Evolutionary conservation across 2,888 invertebrate species (phyloP), one percentile per base, ranked within the genome.

Genomic region (Metallyticus violacea): DNA sequence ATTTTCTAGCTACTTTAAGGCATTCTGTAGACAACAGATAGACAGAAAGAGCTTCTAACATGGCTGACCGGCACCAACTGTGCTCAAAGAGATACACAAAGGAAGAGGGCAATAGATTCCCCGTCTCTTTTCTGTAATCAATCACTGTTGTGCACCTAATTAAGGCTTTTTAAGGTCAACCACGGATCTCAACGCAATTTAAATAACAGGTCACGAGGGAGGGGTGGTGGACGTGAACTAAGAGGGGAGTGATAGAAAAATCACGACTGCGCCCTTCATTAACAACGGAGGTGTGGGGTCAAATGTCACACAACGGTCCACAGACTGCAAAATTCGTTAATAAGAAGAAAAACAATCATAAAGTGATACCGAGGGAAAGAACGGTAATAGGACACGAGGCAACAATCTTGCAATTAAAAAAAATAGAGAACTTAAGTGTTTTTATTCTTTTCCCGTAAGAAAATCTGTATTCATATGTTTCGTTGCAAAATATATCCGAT

Each of bases 151-250:
- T 86, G 30, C 76, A 29, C 83, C 83, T 86, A 86, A 86, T 86
- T 86, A 86, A 86, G 82, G 86, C 81, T 82, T 82, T 86, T 86
- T 81, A 82, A 80, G 86, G 86, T 86, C 86, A 86, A 86, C 81
- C 86, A 86, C 86, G 86, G 84, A 86, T 86, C 86, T 84, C 76
- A 86, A 83, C 86, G 86, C 84, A 83, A 86, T 86, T 86, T 86
- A 86, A 86, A 86, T 86, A 84, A 81, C 86, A 81, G 86, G 86
- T 86, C 86, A 86, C 86, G 86, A 85, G 30, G 30, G 81, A 25
- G 30, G 28, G 30, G 25, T 25, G 26, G 30, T n/a, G 28, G 30
- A 81, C 28, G 28, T 29, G n/a, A 25, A 81, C 79, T 26, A 79
- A 28, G n/a, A 25, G 30, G 30, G 29, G 30, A 80, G 77, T 40